Conservation (phyloP, 2,888 invertebrate genomes). For the Mimas tiliae region DNA sequence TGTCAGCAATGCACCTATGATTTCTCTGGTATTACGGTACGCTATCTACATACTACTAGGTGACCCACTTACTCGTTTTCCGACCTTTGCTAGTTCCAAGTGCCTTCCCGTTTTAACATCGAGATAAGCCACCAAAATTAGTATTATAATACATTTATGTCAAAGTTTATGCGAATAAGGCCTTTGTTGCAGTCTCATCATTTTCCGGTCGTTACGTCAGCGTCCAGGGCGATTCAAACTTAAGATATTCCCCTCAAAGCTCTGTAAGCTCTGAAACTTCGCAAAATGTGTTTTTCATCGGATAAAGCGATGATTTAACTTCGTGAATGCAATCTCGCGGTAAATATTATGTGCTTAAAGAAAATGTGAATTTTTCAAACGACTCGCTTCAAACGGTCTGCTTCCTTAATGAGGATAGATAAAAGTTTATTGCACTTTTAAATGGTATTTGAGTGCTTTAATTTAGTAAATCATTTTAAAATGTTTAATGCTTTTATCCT, state of each 20-base stretch:
- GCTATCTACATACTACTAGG: no score
- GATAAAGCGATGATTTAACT: conserved; percentile 20
- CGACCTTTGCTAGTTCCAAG: no score
- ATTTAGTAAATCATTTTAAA: not conserved
- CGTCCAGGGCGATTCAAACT: conserved; percentile 14
- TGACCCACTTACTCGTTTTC: no score
- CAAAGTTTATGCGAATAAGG: not conserved
- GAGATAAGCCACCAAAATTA: not conserved
- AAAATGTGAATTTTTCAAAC: conserved; percentile 2
- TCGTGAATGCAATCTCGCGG: conserved; percentile 21
- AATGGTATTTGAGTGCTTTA: not conserved
- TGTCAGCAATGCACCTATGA: no score
- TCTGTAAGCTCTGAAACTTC: conserved; percentile 16
- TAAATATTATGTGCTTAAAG: conserved; percentile 13
- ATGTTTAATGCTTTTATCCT: not conserved
- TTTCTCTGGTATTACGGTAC: no score
- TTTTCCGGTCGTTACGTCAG: conserved; percentile 24
- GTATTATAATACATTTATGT: not conserved
- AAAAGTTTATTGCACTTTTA: conserved; percentile 20
- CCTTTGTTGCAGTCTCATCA: conserved; percentile 3
- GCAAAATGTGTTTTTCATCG: conserved; percentile 23
- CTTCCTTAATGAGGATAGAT: conserved; percentile 25
- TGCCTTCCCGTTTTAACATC: not conserved
- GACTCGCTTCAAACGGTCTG: conserved; percentile 27
- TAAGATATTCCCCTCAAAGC: conserved; percentile 16